A percentile compares a stretch with the other conserved stretches of the same genome.
phyloP scores from a whole-genome alignment of 2,888 invertebrate genomes.

The Cristatella mucedo region DNA sequence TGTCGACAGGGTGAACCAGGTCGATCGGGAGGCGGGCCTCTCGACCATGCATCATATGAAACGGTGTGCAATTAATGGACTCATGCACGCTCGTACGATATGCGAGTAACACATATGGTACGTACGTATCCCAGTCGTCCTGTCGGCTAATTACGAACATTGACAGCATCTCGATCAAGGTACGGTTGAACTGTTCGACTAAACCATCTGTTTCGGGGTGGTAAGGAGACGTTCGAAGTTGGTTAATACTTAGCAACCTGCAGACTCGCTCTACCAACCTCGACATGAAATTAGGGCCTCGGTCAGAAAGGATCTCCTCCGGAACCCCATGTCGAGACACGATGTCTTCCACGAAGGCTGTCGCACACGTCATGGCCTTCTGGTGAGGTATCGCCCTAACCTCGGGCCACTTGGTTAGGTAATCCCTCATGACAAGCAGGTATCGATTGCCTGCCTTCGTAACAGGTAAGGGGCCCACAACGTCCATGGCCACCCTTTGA shows the following conservation, averaged over 20 bases:
- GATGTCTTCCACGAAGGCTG: slow-evolving; percentile 14
- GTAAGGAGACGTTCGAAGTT: slow-evolving; percentile 15
- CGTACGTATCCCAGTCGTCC: slow-evolving; percentile 15
- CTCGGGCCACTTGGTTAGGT: slow-evolving; percentile 16
- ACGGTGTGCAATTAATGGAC: slow-evolving; percentile 14
- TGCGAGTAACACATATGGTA: slow-evolving; percentile 13
- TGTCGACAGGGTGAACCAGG: too few species aligned
- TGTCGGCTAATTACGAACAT: slow-evolving; percentile 11
- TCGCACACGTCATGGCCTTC: slow-evolving; percentile 14
- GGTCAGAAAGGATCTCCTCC: slow-evolving; percentile 14
- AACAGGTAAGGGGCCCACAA: slow-evolving; percentile 14
- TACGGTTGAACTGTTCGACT: slow-evolving; percentile 14
- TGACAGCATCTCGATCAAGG: slow-evolving; percentile 13
- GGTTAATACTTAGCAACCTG: slow-evolving; percentile 13
- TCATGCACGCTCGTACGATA: slow-evolving; percentile 13
- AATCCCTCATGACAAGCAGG: slow-evolving; percentile 15
- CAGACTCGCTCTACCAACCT: slow-evolving; percentile 14
- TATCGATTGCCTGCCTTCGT: slow-evolving; percentile 14
- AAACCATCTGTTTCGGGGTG: slow-evolving; percentile 14
- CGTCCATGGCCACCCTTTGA: slow-evolving; percentile 14
- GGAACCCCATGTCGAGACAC: slow-evolving; percentile 14
- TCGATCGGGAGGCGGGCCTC: slow-evolving; percentile 14
- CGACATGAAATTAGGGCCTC: slow-evolving; percentile 16
- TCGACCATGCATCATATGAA: slow-evolving; percentile 13
- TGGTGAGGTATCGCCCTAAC: slow-evolving; percentile 10